Evolutionary conservation across 1,140 invertebrate genomes (phyloP), one percentile per base, ranked within the genome.

Genomic region (Brachionus asplanchnoidis): DNA sequence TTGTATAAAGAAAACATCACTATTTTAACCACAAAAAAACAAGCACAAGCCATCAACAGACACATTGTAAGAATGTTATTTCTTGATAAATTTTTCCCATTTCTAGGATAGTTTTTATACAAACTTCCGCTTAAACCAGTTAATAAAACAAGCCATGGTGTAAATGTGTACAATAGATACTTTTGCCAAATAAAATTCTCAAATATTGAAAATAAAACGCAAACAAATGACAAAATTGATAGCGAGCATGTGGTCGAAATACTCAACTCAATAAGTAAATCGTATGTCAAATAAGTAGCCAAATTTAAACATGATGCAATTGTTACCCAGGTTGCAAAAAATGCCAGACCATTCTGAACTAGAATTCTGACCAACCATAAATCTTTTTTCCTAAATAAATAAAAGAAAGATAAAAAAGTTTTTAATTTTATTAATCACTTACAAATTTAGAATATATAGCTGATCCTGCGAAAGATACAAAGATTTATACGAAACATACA

Each of bases 271-370:
- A 84, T 80, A 12, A 28, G 56, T 26, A 46, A 60, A 14, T 77
- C 65, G 77, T 87, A 88, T 14, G 85, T 86, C 56, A 88, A 65
- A 32, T 87, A 86, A 11, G 87, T 78, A 12, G 86, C 87, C 53
- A 88, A 84, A 83, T 88, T 89, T 9, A 89, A 70, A 2, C 88
- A 75, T 3, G 88, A 86, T n/a, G 88, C 88, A 4, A 89, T 85
- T 7, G 87, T 87, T 5, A 86, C 86, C 88, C 88, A 89, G 3
- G 87, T 86, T 1, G 87, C 88, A 85, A 88, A 89, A 46, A 89
- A 86, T 5, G 87, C 87, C 9, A 89, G 75, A 8, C 88, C 88
- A 85, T 89, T 89, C 75, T 89, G 87, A 14, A 89, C 86, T 12
- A 89, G 66, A 17, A 89, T 82, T 17, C 87, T 84, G 7, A 88